phyloP scores from a whole-genome alignment of 2,888 invertebrate genomes.

The Saturnia japonica region DNA sequence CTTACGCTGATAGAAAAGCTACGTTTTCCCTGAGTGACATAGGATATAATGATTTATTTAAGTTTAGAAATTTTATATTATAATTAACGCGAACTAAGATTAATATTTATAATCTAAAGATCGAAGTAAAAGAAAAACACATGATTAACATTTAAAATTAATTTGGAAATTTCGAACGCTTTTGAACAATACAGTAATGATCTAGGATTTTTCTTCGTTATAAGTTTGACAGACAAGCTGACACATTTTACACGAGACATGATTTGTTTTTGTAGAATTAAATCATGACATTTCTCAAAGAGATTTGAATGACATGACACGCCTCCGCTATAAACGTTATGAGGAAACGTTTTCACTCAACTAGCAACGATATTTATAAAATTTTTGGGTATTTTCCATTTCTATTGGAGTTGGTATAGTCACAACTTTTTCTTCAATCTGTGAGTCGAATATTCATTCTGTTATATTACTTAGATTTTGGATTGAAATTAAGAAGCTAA shows the following conservation, averaged over 20 bases:
- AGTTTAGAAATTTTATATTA: no score
- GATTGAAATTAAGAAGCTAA: no score
- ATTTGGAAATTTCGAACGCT: background rate
- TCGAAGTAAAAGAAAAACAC: no score
- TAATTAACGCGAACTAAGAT: no score
- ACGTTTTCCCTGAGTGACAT: no score
- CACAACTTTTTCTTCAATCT: no score
- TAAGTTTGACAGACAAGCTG: conserved; percentile 1
- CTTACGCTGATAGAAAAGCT: no score
- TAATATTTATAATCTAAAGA: no score
- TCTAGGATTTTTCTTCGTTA: background rate
- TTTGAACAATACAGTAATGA: background rate
- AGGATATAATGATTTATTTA: no score
- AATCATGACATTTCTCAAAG: background rate
- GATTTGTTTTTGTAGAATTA: background rate
- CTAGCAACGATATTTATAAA: background rate
- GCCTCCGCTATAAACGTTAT: background rate
- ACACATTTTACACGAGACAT: background rate
- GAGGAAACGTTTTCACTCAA: background rate
- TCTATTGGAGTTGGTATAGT: background rate
- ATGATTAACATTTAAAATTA: background rate
- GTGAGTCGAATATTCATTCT: no score
- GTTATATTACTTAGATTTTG: no score
- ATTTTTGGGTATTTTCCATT: background rate
- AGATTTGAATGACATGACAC: background rate